Evolutionary conservation across 2,113 vertebrate species (phyloP).

Genomic region (Pseudorectes ferrugineus): DNA sequence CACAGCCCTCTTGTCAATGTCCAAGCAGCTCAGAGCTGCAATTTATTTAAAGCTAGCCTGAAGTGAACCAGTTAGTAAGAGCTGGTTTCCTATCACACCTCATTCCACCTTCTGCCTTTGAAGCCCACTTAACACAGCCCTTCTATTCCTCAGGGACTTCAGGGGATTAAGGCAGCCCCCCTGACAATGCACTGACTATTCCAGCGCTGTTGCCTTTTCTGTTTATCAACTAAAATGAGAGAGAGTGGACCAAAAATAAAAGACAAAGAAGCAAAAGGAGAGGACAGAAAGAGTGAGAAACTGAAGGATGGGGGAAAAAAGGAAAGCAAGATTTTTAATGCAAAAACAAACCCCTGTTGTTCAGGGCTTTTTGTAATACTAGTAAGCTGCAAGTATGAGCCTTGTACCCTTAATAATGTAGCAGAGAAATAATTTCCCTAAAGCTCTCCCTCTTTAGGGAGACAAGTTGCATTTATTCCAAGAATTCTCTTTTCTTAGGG

Average conservation of each 20-base stretch:
- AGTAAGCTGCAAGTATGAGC: background rate
- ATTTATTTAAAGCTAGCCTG: slow-evolving; percentile 66
- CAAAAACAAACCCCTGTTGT: background rate
- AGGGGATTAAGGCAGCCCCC: slow-evolving; percentile 26
- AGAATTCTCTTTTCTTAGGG: background rate
- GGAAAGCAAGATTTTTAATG: background rate
- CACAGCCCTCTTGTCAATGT: slow-evolving; percentile 34
- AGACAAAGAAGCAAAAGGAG: background rate
- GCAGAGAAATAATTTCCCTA: background rate
- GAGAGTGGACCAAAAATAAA: background rate
- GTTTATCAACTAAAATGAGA: background rate
- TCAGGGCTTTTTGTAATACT: background rate
- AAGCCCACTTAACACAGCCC: slow-evolving; percentile 53
- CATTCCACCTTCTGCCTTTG: slow-evolving; percentile 55
- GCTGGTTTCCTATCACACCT: slow-evolving; percentile 58
- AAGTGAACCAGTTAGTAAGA: slow-evolving; percentile 68
- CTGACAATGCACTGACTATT: slow-evolving; percentile 32
- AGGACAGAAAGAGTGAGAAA: background rate
- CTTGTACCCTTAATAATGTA: background rate
- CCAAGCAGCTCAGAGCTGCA: slow-evolving; percentile 32
- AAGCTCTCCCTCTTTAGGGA: background rate
- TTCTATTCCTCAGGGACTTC: slow-evolving; percentile 12
- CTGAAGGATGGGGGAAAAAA: accelerated
- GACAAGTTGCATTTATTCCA: background rate
- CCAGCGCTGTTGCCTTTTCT: background rate